Base-by-base conservation (phyloP, 2,888 invertebrate genomes). In the Apamea epomidion region DNA sequence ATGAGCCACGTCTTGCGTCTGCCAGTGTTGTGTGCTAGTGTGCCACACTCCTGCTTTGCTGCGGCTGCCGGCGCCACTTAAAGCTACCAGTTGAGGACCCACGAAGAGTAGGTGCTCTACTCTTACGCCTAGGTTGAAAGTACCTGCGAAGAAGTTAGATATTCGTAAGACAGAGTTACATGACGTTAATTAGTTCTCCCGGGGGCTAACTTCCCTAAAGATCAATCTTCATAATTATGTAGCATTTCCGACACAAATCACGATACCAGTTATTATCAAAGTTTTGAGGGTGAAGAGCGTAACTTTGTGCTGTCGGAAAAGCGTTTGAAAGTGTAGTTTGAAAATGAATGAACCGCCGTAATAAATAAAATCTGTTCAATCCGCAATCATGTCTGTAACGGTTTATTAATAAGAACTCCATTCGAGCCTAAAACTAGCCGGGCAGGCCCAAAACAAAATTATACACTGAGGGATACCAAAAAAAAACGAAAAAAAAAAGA, bases 1-100 rank as follows among this genome's bases (percentile, higher is more conserved):
- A 3, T 99, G 99, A 32, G 99, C 98, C 25, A 99, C 98, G 95
- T 99, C 99, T 94, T 99, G 99, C 67, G 99, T 96, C 97, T 99
- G 99, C 99, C 99, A 99, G 95, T 99, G 99, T 92, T 99, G 99
- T 0, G 99, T 99, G 98, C 99, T 99, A 0, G 99, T 99, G 95
- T 99, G 99, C 99, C 99, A 99, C n/a, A 99, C 99, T 1, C 99
- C 99, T 42, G 99, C 99, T 96, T 99, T 99, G 85, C 96, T 96
- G 16, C 96, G 92, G 62, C 94, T 94, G 54, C 97, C 97, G 0
- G 96, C 95, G 3, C 97, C 96, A 68, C 99, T 99, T 48, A 99
- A 97, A 0, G 99, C 99, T n/a, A 99, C 99, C 88, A 99, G 96
- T 93, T 99, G 99, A 88, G 99, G 99, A 0, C 99, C 99, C 93